Evolutionary conservation across 2,113 vertebrate genomes (phyloP).

Genomic region (Clarias magur): DNA sequence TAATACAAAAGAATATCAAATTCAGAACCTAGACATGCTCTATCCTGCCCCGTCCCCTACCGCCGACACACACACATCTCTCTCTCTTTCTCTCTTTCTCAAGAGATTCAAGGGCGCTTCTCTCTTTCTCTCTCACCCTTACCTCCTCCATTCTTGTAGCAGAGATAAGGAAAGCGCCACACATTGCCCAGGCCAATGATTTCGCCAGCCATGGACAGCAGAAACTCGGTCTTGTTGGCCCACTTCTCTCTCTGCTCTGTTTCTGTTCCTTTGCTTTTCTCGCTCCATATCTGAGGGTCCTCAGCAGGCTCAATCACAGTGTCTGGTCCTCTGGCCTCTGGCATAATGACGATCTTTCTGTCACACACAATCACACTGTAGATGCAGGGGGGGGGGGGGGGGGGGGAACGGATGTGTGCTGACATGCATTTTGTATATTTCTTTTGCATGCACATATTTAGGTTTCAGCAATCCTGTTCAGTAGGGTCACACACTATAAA

Average conservation of each 20-base stretch:
- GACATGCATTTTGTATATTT: neutral
- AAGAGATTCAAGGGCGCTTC: too few relatives aligned
- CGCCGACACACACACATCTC: too few relatives aligned
- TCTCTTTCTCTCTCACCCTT: slow-evolving; percentile 4
- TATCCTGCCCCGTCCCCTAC: neutral
- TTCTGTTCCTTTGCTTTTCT: slow-evolving; percentile 26
- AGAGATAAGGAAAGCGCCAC: slow-evolving; percentile 92
- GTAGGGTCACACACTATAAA: slow-evolving; percentile 1
- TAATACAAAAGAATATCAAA: neutral
- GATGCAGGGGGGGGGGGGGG: neutral
- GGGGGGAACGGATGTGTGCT: neutral
- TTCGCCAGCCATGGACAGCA: slow-evolving; percentile 86
- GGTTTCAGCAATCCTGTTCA: neutral
- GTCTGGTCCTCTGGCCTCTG: slow-evolving; percentile 45
- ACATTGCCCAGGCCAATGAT: slow-evolving; percentile 90
- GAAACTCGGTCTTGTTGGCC: slow-evolving; percentile 86
- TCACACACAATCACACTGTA: neutral
- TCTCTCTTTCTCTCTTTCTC: neutral
- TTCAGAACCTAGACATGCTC: neutral
- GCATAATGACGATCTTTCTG: slow-evolving; percentile 56
- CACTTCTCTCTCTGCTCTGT: slow-evolving; percentile 80
- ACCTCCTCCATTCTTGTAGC: slow-evolving; percentile 87
- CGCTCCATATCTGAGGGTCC: slow-evolving; percentile 39
- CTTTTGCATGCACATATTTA: neutral
- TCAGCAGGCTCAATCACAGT: neutral